Percentiles rank a stretch among this genome's conserved stretches.
These are phyloP conservation scores for Drosophila sproati DNA, from an alignment of 1,140 invertebrate species.

Conservation along the genomic window DNA sequence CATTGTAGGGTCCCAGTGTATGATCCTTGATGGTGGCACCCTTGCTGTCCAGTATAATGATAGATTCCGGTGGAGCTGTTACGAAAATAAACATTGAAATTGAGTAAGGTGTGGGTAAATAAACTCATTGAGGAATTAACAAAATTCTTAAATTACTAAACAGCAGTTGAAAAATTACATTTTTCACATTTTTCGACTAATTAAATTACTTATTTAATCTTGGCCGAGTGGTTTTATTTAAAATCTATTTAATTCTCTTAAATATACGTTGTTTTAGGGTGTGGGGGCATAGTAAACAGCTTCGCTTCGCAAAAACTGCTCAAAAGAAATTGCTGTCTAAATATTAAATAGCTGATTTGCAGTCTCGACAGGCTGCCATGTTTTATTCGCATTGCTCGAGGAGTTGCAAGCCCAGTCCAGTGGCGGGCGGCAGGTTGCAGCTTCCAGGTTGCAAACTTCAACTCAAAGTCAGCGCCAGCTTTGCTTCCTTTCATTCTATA, in stretches of 20 bases:
- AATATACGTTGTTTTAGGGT: background rate
- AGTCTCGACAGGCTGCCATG: conserved; percentile 38
- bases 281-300: conserved; percentile 6
- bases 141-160: background rate
- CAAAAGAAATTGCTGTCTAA: conserved; percentile 34
- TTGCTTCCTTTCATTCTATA: conserved; percentile 13
- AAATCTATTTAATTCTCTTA: conserved; percentile 9
- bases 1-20: conserved; percentile 92
- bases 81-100: conserved; percentile 3
- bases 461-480: conserved; percentile 34
- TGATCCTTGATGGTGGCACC: conserved; percentile 89
- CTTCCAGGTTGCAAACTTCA: conserved; percentile 32
- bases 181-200: background rate
- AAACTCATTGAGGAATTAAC: background rate
- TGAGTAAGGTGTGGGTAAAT: conserved; percentile 9
- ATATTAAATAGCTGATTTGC: conserved; percentile 40
- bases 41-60: conserved; percentile 90
- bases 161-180: background rate
- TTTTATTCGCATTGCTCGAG: conserved; percentile 16
- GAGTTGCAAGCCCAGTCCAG: conserved; percentile 8
- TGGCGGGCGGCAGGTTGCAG: conserved; percentile 25
- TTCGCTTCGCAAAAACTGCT: conserved; percentile 8
- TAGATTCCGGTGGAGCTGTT: conserved; percentile 90
- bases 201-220: background rate
- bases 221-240: background rate